Percentiles rank a stretch among this genome's conserved stretches.
Conservation (phyloP, 2,888 invertebrate genomes). For the Candidula unifasciata region DNA sequence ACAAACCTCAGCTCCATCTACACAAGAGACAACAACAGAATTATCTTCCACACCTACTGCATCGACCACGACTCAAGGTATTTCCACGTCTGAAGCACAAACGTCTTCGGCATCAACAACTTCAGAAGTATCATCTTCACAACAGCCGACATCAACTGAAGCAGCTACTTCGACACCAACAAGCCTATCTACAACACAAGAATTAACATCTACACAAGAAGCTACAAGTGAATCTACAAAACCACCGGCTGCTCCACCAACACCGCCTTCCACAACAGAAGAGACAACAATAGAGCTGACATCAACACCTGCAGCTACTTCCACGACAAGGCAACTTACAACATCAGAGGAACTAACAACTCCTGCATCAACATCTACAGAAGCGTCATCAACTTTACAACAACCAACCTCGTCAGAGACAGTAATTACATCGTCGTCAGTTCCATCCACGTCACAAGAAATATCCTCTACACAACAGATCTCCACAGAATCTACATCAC, state of each 20-base stretch:
- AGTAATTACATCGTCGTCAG: neutral
- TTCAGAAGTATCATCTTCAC: neutral
- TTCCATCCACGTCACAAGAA: no score
- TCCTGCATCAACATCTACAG: neutral
- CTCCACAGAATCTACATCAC: no score
- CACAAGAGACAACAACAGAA: neutral
- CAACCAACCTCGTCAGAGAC: neutral
- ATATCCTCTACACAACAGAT: neutral
- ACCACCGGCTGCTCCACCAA: neutral
- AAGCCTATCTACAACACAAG: constrained; percentile 8
- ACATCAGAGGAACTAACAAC: constrained; percentile 7
- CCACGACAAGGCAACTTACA: neutral
- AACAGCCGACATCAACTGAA: no score
- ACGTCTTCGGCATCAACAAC: neutral
- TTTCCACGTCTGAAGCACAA: neutral
- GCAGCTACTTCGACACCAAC: no score
- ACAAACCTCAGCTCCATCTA: neutral
- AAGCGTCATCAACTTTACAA: neutral
- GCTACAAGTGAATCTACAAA: neutral
- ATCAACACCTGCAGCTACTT: neutral
- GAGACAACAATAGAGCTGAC: neutral
- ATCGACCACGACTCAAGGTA: neutral
- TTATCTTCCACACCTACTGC: neutral
- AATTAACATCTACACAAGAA: neutral
- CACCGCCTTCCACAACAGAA: neutral